Evolutionary conservation across 2,888 invertebrate species (phyloP), one percentile per base, ranked within the genome.

Genomic region (Ecliptopera silaceata): DNA sequence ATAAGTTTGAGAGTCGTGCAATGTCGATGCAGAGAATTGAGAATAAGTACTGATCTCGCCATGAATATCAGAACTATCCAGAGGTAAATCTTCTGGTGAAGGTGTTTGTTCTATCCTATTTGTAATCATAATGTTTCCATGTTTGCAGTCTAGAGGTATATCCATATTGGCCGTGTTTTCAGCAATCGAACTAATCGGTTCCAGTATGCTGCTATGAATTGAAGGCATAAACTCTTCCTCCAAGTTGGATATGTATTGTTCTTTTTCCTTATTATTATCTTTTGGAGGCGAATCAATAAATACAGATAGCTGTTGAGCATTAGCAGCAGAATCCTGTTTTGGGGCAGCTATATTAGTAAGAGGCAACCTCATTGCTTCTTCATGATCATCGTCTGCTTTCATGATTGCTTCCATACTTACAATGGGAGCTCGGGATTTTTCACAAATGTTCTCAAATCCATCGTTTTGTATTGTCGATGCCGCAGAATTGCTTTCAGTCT

Each of bases 61-160:
- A 67, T 91, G 90, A 15, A 93, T 92, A 54, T 94, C 95, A 8
- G 94, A 93, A 13, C 95, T 95, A 79, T 97, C 97, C 32, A 97
- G 85, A 0, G 97, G 97, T 48, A 97, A 85, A 74, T 97, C 97
- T 86, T 97, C 97, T 0, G 96, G 95, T 0, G 96, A 97, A 1
- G 97, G 96, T 1, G 96, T 96, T 72, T 96, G 94, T 77, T 96
- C 96, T 74, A 95, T 93, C 59, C 95, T 79, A 61, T 82, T 87
- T 43, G 82, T 67, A 43, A 81, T 72, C 41, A 81, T 68, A 43
- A 79, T 74, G 68, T 82, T 89, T 39, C 84, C 87, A 77, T 92
- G 82, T 68, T 90, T 88, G 56, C 91, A 88, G 72, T 91, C 88
- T 62, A 93, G 72, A 26, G 90, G 89, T 68, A 93, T 83, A 68